Conservation (phyloP, 2,797 vertebrate genomes). For the Channallabes apus region DNA sequence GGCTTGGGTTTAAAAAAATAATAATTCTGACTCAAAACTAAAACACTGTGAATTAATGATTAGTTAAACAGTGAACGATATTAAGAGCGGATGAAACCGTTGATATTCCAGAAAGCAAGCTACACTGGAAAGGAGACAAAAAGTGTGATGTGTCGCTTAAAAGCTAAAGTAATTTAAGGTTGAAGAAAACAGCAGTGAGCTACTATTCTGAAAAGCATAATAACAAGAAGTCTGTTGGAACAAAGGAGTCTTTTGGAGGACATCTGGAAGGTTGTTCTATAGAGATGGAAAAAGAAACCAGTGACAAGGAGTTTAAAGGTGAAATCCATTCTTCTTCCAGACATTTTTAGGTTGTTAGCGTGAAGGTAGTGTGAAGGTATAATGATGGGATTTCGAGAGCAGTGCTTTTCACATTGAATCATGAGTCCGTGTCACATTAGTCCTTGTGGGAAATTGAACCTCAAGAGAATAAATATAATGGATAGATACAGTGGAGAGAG, state of each 20-base stretch:
- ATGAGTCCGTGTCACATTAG: constrained; percentile 26
- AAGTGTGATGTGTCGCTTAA: background rate
- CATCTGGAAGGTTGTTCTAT: constrained; percentile 28
- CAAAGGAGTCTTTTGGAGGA: constrained; percentile 30
- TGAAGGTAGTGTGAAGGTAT: constrained; percentile 25
- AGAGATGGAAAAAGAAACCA: constrained; percentile 23
- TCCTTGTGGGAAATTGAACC: constrained; percentile 24
- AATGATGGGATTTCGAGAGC: constrained; percentile 38
- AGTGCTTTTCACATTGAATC: constrained; percentile 41
- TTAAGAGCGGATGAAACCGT: background rate
- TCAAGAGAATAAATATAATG: constrained; percentile 22
- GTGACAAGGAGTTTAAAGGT: constrained; percentile 37
- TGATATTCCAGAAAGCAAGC: background rate
- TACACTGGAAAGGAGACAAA: background rate
- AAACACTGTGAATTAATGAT: background rate
- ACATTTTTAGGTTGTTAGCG: constrained; percentile 49
- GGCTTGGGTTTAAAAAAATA: constrained; percentile 1
- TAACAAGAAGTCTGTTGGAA: constrained; percentile 8
- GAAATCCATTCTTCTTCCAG: constrained; percentile 49
- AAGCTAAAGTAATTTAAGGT: background rate
- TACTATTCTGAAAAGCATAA: constrained; percentile 12
- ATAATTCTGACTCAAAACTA: background rate
- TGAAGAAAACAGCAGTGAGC: background rate
- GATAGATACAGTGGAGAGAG: constrained; percentile 35
- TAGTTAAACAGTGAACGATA: background rate